Evolutionary conservation across 2,888 invertebrate species (phyloP).

Genomic region (Tortrix viridana): DNA sequence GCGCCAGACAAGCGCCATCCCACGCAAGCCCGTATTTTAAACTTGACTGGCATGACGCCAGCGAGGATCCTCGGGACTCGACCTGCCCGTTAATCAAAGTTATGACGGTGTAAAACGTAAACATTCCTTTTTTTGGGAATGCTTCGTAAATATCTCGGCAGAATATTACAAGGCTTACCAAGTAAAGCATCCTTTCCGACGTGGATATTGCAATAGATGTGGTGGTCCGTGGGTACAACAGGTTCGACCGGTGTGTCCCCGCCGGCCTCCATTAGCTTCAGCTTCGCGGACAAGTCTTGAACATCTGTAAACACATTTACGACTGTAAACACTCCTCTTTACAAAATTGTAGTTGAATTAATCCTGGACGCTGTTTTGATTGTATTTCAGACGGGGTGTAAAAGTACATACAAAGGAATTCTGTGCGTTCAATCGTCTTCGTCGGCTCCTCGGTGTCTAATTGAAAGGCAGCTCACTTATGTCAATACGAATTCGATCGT

Average conservation of each 20-base stretch:
- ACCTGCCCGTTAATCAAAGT: slow-evolving; percentile 56
- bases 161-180: slow-evolving; percentile 53
- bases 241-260: slow-evolving; percentile 67
- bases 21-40: slow-evolving; percentile 65
- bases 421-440: neutral
- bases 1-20: slow-evolving; percentile 50
- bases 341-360: too few relatives aligned
- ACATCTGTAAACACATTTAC: slow-evolving; percentile 81
- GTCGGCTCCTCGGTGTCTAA: slow-evolving; percentile 1
- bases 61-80: slow-evolving; percentile 48
- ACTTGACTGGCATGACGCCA: slow-evolving; percentile 68
- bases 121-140: slow-evolving; percentile 64
- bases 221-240: slow-evolving; percentile 69
- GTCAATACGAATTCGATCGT: slow-evolving; percentile 36
- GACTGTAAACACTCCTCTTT: too few relatives aligned
- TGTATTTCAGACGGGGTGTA: neutral
- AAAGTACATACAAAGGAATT: slow-evolving; percentile 12
- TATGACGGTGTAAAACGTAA: slow-evolving; percentile 57
- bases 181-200: slow-evolving; percentile 71
- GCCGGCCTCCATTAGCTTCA: slow-evolving; percentile 86
- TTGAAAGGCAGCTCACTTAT: slow-evolving; percentile 24
- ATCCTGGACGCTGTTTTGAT: neutral
- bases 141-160: slow-evolving; percentile 42
- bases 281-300: slow-evolving; percentile 88
- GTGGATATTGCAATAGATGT: slow-evolving; percentile 79